Evolutionary conservation across 2,888 invertebrate species (phyloP).

Genomic region (Oegoconia quadripuncta): DNA sequence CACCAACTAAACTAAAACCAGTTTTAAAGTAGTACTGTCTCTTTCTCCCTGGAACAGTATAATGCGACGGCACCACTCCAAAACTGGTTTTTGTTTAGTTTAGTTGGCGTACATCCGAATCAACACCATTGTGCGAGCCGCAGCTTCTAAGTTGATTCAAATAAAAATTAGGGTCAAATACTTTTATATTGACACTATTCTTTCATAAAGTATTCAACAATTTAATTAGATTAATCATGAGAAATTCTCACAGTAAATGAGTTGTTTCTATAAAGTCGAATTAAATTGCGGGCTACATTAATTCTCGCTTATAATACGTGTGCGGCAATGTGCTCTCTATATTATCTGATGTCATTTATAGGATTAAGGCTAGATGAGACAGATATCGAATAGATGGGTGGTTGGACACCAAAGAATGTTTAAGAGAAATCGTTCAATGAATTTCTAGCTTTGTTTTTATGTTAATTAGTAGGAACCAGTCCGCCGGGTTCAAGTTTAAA

Average conservation of each 20-base stretch:
- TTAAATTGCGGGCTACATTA: slow-evolving; percentile 34
- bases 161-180: no score
- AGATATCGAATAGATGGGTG: slow-evolving; percentile 65
- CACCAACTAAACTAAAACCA: no score
- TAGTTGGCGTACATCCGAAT: no score
- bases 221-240: slow-evolving; percentile 30
- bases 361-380: slow-evolving; percentile 72
- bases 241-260: slow-evolving; percentile 27
- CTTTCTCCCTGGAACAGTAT: no score
- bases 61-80: no score
- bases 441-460: slow-evolving; percentile 74
- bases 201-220: slow-evolving; percentile 19
- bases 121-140: no score
- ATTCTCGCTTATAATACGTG: slow-evolving; percentile 43
- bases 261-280: slow-evolving; percentile 31
- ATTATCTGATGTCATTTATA: slow-evolving; percentile 76
- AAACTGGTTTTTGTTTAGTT: no score
- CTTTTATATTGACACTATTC: no score
- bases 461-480: slow-evolving; percentile 65
- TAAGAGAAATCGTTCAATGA: slow-evolving; percentile 69
- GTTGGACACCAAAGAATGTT: slow-evolving; percentile 61
- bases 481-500: slow-evolving; percentile 47
- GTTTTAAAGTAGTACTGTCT: no score
- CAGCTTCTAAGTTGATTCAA: no score
- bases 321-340: slow-evolving; percentile 40